A percentile compares a stretch with the other conserved stretches of the same genome.
phyloP scores from a whole-genome alignment of 2,113 vertebrate genomes.

The Nycticebus coucang region DNA sequence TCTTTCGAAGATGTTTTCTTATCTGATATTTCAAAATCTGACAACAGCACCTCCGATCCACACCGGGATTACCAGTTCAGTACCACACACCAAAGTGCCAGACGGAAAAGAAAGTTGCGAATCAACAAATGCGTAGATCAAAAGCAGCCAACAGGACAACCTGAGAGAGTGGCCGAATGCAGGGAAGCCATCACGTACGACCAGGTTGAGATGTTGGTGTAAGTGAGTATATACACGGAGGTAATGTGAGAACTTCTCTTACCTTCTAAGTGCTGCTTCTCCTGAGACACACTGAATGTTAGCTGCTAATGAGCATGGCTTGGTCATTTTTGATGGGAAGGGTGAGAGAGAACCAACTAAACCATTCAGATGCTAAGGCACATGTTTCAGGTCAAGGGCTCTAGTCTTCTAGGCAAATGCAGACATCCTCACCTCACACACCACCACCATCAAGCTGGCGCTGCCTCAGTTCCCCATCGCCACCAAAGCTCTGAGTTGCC shows the following conservation, averaged over 20 bases:
- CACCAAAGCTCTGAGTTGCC: not conserved
- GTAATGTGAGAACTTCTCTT: not conserved
- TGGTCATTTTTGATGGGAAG: not conserved
- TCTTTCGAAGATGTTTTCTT: conserved; percentile 45
- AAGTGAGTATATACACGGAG: too few relatives aligned
- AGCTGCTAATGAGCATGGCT: not conserved
- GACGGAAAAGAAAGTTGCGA: not conserved
- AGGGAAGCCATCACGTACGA: not conserved
- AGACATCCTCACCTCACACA: not conserved
- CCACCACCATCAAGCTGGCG: not conserved
- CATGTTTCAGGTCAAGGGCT: not conserved
- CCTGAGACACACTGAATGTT: not conserved
- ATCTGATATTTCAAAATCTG: conserved; percentile 27
- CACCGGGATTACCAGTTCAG: not conserved
- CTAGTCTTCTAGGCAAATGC: not conserved
- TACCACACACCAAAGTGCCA: not conserved
- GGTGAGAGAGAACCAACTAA: not conserved
- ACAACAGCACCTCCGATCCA: not conserved
- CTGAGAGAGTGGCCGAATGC: not conserved
- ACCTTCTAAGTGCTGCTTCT: not conserved
- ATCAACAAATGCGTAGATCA: not conserved
- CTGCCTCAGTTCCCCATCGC: not conserved
- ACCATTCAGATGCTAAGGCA: not conserved
- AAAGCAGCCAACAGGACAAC: not conserved
- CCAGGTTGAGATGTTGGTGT: not conserved